Conservation (phyloP, 2,888 invertebrate species). For the Orthosia incerta region DNA sequence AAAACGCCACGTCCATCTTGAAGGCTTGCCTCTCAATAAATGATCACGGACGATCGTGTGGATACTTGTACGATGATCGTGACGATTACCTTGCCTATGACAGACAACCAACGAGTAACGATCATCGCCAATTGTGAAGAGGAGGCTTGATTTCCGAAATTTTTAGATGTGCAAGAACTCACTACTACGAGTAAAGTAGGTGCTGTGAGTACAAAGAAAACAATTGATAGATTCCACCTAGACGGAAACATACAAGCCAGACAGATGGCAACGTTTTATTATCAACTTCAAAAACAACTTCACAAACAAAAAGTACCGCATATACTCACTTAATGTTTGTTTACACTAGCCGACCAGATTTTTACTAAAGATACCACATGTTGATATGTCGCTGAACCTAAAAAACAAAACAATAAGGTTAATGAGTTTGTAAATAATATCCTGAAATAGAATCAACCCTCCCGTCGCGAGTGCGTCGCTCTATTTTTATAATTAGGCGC, state of each 20-base stretch:
- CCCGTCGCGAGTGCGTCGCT: conserved; percentile 78
- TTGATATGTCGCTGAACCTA: conserved; percentile 26
- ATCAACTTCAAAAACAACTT: neutral
- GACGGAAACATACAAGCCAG: neutral
- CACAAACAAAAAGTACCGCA: neutral
- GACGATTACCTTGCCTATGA: too few relatives aligned
- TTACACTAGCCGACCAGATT: conserved; percentile 35
- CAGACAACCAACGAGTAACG: too few relatives aligned
- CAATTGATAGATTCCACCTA: neutral
- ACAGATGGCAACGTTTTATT: conserved; percentile 19
- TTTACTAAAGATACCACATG: conserved; percentile 29
- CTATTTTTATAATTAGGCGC: conserved; percentile 81
- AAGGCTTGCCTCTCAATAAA: too few relatives aligned
- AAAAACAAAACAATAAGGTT: conserved; percentile 66
- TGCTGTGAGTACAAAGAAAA: neutral
- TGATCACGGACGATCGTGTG: too few relatives aligned
- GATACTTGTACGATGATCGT: too few relatives aligned
- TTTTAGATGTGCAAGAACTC: neutral
- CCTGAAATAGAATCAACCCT: conserved; percentile 85
- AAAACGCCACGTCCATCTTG: too few relatives aligned
- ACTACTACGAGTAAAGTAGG: neutral
- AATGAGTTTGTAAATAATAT: conserved; percentile 72
- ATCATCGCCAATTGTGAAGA: too few relatives aligned
- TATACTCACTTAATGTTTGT: conserved; percentile 3
- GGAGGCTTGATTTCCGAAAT: too few relatives aligned